Percentiles rank a stretch among this genome's conserved stretches.
Evolutionary conservation across 2,888 invertebrate genomes (phyloP).

Genomic region (Agrochola lychnidis): DNA sequence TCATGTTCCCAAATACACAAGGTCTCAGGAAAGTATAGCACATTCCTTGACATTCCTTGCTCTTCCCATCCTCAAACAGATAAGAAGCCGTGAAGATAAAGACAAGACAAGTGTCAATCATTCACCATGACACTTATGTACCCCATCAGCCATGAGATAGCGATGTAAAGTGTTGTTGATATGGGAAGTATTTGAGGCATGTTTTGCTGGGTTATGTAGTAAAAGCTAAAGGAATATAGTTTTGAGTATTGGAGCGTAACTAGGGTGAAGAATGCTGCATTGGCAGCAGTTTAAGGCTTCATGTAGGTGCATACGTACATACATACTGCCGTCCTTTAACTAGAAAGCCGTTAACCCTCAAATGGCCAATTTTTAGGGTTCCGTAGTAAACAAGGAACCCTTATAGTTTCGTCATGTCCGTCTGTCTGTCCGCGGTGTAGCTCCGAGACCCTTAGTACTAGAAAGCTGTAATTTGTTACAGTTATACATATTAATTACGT

Average conservation of each 20-base stretch:
- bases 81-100: conserved; percentile 50
- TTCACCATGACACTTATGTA: conserved; percentile 26
- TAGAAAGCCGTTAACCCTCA: no score
- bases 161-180: background rate
- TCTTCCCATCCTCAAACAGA: conserved; percentile 26
- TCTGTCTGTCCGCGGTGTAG: no score
- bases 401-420: no score
- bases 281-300: no score
- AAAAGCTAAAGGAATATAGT: background rate
- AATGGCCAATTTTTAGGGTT: no score
- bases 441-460: no score
- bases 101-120: conserved; percentile 59
- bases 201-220: background rate
- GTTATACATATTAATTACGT: no score
- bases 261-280: no score
- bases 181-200: background rate
- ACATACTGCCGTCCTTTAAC: no score
- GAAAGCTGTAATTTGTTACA: no score
- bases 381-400: no score
- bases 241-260: background rate
- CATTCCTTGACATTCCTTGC: background rate
- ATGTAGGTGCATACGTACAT: no score
- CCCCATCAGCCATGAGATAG: conserved; percentile 25
- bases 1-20: background rate
- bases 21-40: background rate